Base-by-base conservation (phyloP, 2,113 vertebrate genomes). In the Gymnarchus niloticus region DNA sequence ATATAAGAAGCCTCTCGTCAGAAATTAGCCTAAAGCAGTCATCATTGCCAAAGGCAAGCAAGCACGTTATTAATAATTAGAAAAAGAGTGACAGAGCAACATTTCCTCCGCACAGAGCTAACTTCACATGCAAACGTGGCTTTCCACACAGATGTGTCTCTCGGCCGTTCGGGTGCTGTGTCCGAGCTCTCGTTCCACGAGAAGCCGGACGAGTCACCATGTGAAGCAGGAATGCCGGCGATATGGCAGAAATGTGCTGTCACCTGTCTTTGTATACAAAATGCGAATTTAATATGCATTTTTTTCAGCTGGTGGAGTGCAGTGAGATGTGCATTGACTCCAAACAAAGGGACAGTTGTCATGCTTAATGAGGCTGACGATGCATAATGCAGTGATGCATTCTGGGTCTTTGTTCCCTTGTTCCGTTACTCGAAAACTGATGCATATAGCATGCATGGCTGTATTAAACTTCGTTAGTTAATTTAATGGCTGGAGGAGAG, bases 321-420 rank as follows among this genome's bases (percentile, higher is more conserved):
- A 81, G 44, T 51, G n/a, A 6, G 77, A 8, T 28, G 77, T 49
- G 44, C 23, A 81, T 25, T 49, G 44, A 23, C 44, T 81, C 17
- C 3, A 46, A 81, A 81, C 49, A n/a, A 49, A 48, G 77, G 3
- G n/a, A 23, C 8, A 1, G 23, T 3, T 19, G 65, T 6, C 0
- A 37, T 12, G 3, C 28, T 81, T 51, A 49, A 81, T 51, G n/a
- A 23, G 44, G 44, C 23, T 48, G 77, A 25, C 77, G n/a, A 51
- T 81, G 77, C 21, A 23, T 81, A 81, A 81, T 51, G 77, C 77
- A 81, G 77, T 21, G 44, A 44, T 48, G 77, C 77, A 81, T 81
- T 81, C 48, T 48, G 77, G 48, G 77, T 51, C 77, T 48, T 49
- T 81, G 41, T 51, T 81, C 77, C 44, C 23, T 28, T 1, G 77